Conservation (phyloP, 2,888 invertebrate genomes). For the Stramonita haemastoma region DNA sequence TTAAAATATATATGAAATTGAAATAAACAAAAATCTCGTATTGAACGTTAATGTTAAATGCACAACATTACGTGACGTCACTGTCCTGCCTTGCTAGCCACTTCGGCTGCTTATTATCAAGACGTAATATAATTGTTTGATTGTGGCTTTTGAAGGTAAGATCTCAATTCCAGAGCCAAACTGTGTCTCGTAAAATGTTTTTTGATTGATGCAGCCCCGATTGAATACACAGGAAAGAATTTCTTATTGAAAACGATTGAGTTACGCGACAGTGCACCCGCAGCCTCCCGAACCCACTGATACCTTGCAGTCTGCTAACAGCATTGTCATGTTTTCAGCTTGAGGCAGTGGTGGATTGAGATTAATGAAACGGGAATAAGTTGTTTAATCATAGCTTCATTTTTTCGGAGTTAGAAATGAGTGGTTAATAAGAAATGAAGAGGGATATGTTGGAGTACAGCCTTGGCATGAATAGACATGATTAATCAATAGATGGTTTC, state of each 20-base stretch:
- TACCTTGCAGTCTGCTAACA: slow-evolving; percentile 19
- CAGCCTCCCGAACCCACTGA: not conserved
- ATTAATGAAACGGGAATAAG: not conserved
- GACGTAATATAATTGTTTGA: slow-evolving; percentile 5
- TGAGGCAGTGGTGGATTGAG: not conserved
- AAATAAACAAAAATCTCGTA: slow-evolving; percentile 50
- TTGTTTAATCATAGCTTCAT: not conserved
- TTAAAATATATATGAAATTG: not conserved
- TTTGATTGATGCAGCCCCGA: not conserved
- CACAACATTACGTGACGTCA: slow-evolving; percentile 65
- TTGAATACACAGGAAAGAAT: not conserved
- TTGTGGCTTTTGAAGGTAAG: slow-evolving; percentile 9
- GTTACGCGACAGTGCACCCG: slow-evolving; percentile 19
- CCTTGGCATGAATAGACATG: slow-evolving; percentile 13
- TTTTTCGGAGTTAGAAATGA: not conserved
- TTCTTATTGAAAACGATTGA: slow-evolving; percentile 1
- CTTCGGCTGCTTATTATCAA: slow-evolving; percentile 1
- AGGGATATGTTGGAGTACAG: not conserved
- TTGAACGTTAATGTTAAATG: slow-evolving; percentile 58
- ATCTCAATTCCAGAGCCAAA: not conserved
- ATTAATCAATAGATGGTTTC: slow-evolving; percentile 37
- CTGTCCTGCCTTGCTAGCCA: slow-evolving; percentile 19
- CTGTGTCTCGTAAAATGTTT: not conserved
- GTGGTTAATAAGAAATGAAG: not conserved
- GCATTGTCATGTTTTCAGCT: not conserved